Conservation (phyloP, 2,888 invertebrate genomes). For the Tetropium fuscum region DNA sequence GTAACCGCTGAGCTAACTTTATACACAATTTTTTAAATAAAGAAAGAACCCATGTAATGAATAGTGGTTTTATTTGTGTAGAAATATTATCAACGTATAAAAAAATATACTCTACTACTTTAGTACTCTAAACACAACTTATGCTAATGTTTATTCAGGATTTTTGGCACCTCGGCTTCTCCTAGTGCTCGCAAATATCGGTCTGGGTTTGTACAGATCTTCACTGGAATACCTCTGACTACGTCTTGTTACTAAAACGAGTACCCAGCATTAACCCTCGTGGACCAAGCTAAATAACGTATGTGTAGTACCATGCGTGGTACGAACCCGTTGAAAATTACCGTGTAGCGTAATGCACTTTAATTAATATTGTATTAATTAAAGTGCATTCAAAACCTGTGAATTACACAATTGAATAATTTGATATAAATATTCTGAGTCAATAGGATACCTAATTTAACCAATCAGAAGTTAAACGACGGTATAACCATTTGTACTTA, state of each 20-base stretch:
- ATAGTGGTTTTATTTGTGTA: conserved; percentile 16
- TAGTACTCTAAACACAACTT: conserved; percentile 14
- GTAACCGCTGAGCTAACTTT: background rate
- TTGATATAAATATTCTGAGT: too few relatives aligned
- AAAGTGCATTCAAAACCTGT: too few relatives aligned
- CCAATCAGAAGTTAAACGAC: too few relatives aligned
- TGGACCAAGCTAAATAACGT: background rate
- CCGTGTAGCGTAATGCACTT: too few relatives aligned
- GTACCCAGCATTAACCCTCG: background rate
- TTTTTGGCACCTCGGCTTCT: conserved; percentile 59
- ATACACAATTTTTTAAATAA: background rate
- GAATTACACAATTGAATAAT: too few relatives aligned
- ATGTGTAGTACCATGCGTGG: too few relatives aligned
- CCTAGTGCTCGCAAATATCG: conserved; percentile 69
- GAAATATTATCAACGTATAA: conserved; percentile 27
- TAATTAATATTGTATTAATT: too few relatives aligned
- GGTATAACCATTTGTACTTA: too few relatives aligned
- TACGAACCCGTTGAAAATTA: too few relatives aligned
- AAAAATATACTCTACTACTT: conserved; percentile 25
- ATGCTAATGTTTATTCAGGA: conserved; percentile 26
- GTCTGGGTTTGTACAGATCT: conserved; percentile 79
- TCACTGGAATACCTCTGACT: conserved; percentile 76
- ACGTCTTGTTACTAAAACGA: conserved; percentile 21
- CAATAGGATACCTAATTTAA: too few relatives aligned
- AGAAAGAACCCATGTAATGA: background rate